Evolutionary conservation across 2,113 vertebrate species (phyloP).

Genomic region (Shinisaurus crocodilurus): DNA sequence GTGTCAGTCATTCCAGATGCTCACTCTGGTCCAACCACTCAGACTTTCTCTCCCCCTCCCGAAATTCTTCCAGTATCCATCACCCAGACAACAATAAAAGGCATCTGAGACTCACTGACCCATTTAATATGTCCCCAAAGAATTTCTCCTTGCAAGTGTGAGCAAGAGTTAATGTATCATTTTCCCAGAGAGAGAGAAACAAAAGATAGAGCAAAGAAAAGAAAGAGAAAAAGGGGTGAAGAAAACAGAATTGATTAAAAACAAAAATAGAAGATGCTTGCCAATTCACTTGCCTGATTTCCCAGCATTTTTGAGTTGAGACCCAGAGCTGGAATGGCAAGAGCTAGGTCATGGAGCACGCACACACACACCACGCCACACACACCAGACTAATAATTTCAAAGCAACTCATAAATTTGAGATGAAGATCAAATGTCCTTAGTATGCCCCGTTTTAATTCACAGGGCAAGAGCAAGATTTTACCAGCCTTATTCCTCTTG

Average conservation of each 20-base stretch:
- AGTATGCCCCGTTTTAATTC: conserved; percentile 31
- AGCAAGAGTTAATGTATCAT: conserved; percentile 75
- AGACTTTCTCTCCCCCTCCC: conserved; percentile 10
- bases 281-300: conserved; percentile 6
- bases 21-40: conserved; percentile 36
- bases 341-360: not conserved
- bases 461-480: conserved; percentile 28
- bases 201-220: conserved; percentile 56
- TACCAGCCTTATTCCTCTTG: not conserved
- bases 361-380: not conserved
- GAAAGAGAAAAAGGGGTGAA: conserved; percentile 49
- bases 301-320: not conserved
- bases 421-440: conserved; percentile 39
- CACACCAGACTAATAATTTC: conserved; percentile 15
- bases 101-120: conserved; percentile 77
- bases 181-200: conserved; percentile 55
- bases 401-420: conserved; percentile 20
- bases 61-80: conserved; percentile 69
- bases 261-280: conserved; percentile 34
- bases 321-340: conserved; percentile 15
- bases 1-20: conserved; percentile 55
- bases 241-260: conserved; percentile 33
- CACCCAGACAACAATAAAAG: conserved; percentile 74
- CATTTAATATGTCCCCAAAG: conserved; percentile 71
- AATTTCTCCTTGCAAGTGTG: conserved; percentile 64